A percentile compares a stretch with the other conserved stretches of the same genome.
These are phyloP conservation scores for Apodemia zela DNA, from an alignment of 2,888 invertebrate genomes.

Conservation along the genomic window DNA sequence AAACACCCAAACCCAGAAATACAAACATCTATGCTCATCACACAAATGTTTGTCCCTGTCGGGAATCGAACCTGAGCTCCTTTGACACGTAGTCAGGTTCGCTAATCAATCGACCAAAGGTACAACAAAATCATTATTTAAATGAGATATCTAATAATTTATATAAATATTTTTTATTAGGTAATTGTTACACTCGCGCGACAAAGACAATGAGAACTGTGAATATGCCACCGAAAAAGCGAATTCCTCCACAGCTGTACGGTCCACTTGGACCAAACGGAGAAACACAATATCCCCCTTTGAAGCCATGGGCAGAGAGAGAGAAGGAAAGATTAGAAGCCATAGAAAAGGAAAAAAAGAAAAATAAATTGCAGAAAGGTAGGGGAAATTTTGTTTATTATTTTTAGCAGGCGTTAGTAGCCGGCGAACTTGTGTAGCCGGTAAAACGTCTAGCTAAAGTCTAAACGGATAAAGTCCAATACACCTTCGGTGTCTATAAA, in stretches of 20 bases:
- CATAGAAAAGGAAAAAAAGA: constrained; percentile 50
- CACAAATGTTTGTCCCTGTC: too few relatives aligned
- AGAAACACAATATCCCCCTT: constrained; percentile 80
- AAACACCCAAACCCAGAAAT: constrained; percentile 42
- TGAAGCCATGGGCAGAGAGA: constrained; percentile 60
- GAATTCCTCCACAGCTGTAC: constrained; percentile 48
- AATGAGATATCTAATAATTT: too few relatives aligned
- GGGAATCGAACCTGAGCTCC: too few relatives aligned
- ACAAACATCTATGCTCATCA: too few relatives aligned
- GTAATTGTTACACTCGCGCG: constrained; percentile 58
- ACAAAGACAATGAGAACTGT: constrained; percentile 52
- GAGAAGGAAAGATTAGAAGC: constrained; percentile 61
- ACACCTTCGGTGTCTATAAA: too few relatives aligned
- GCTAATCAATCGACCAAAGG: too few relatives aligned
- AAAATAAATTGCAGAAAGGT: constrained; percentile 60
- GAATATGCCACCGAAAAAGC: constrained; percentile 63
- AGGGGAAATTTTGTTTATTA: neutral
- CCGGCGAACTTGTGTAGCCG: too few relatives aligned
- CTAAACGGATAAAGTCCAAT: too few relatives aligned
- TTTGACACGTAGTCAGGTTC: too few relatives aligned
- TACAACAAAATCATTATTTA: too few relatives aligned
- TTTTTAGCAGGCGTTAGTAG: too few relatives aligned
- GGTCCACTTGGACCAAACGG: constrained; percentile 72
- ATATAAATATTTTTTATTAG: constrained; percentile 35
- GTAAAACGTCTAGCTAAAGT: too few relatives aligned